phyloP scores from a whole-genome alignment of 1,140 invertebrate genomes.

The Callitettix versicolor region DNA sequence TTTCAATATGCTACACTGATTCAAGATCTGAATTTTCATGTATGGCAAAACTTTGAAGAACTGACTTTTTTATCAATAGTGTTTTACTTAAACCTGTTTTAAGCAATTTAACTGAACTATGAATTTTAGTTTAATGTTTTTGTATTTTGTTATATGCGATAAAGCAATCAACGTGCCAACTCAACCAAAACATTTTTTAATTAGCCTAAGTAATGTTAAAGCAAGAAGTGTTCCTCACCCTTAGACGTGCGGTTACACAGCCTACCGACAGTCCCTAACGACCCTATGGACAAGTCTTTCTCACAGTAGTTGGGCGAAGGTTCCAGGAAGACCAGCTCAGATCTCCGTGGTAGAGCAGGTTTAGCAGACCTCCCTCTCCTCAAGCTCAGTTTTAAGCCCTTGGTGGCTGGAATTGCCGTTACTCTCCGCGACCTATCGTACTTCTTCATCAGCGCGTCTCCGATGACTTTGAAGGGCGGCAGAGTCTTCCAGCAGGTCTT shows the following conservation, averaged over 20 bases:
- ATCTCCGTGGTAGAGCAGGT: constrained; percentile 47
- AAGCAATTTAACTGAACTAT: no score
- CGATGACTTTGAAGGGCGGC: constrained; percentile 73
- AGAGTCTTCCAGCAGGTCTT: constrained; percentile 90
- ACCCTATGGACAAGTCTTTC: constrained; percentile 54
- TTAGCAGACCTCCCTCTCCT: constrained; percentile 2
- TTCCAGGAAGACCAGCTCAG: constrained; percentile 85
- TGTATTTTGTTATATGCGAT: no score
- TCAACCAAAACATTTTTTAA: no score
- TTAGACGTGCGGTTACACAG: constrained; percentile 72
- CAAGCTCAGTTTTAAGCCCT: background rate
- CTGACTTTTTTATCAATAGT: no score
- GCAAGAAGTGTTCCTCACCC: constrained; percentile 37
- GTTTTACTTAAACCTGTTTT: no score
- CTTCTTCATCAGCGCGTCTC: constrained; percentile 69
- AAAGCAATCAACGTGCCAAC: no score
- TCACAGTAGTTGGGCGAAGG: constrained; percentile 89
- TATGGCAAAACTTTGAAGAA: no score
- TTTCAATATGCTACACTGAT: no score
- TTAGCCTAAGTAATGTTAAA: no score
- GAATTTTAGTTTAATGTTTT: no score
- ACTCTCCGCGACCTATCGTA: constrained; percentile 73
- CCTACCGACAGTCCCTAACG: constrained; percentile 74
- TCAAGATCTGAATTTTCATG: no score
- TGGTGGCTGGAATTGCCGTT: constrained; percentile 38